Conservation (phyloP, 2,797 vertebrate species). For the Acanthornis magna region DNA sequence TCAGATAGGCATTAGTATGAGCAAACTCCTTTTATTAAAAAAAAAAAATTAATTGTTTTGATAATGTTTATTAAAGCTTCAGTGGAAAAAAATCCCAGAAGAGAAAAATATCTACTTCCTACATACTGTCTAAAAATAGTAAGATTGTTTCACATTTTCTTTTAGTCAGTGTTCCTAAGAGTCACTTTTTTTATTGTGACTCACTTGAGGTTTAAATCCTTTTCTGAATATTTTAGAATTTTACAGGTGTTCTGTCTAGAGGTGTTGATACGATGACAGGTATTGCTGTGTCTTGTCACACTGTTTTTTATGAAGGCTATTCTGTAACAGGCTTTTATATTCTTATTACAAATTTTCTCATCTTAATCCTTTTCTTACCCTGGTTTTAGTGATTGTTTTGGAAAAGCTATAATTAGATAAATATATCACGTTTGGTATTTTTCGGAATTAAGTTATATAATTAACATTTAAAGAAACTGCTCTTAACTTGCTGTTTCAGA, state of each 20-base stretch:
- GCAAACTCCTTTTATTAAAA: background rate
- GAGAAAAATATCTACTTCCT: constrained; percentile 31
- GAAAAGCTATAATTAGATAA: background rate
- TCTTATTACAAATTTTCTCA: background rate
- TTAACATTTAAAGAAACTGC: background rate
- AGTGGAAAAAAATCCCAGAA: background rate
- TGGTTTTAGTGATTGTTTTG: background rate
- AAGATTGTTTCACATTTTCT: background rate
- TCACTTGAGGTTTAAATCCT: background rate
- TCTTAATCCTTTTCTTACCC: background rate
- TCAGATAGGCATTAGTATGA: background rate
- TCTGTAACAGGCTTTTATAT: background rate
- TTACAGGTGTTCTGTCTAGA: background rate
- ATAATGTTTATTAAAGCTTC: constrained; percentile 3
- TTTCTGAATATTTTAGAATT: constrained; percentile 12
- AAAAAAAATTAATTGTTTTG: background rate
- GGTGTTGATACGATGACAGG: background rate
- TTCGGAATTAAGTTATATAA: background rate
- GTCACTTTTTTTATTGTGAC: constrained; percentile 3
- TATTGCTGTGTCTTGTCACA: background rate
- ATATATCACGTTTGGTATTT: background rate
- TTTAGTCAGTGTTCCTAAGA: background rate
- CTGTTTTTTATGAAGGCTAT: background rate
- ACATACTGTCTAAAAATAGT: constrained; percentile 44
- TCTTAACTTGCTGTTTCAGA: background rate